These are phyloP conservation scores for Poecilobothrus nobilitatus DNA, from an alignment of 2,888 invertebrate genomes.

Conservation along the genomic window DNA sequence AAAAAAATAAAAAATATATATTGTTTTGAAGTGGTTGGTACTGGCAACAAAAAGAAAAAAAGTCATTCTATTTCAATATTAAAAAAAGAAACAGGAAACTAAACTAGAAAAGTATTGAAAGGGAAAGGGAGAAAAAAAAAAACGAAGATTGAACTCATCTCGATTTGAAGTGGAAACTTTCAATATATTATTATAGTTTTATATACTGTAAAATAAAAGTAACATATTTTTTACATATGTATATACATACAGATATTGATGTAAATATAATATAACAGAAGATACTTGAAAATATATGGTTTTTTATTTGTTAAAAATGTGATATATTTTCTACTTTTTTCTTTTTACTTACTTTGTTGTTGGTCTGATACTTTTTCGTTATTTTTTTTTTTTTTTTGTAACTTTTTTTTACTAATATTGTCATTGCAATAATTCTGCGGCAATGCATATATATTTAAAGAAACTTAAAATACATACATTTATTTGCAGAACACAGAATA, in stretches of 20 bases:
- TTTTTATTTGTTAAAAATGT: not conserved
- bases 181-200: constrained; percentile 1
- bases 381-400: not conserved
- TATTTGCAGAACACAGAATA: not conserved
- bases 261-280: not conserved
- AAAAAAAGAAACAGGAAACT: not conserved
- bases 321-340: not conserved
- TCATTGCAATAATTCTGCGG: no score
- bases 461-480: no score
- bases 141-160: not conserved
- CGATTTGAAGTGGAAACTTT: constrained; percentile 1
- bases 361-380: not conserved
- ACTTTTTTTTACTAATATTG: no score
- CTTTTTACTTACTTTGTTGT: not conserved
- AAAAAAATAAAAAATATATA: not conserved
- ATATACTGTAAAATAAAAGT: not conserved
- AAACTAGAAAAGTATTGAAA: no score
- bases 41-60: not conserved
- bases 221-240: no score
- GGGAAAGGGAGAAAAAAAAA: no score
- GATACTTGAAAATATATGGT: not conserved
- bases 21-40: not conserved
- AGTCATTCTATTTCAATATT: not conserved
- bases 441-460: no score
- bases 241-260: no score